phyloP scores from a whole-genome alignment of 2,888 invertebrate species.

The Melipona beecheii region DNA sequence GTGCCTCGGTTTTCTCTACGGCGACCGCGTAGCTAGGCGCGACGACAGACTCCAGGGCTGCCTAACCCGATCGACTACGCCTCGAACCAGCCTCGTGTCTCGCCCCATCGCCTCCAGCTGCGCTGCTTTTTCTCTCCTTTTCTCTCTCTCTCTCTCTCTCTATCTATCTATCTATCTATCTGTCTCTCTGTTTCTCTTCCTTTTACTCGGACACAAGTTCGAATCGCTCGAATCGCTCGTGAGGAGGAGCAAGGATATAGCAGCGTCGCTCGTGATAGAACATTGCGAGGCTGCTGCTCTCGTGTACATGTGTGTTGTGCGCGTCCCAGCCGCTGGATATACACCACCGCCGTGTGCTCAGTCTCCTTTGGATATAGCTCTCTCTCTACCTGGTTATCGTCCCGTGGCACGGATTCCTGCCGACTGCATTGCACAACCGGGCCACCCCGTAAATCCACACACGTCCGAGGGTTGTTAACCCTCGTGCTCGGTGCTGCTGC shows the following conservation, averaged over 20 bases:
- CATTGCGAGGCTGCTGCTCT: slow-evolving; percentile 2
- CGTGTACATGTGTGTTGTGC: slow-evolving; percentile 42
- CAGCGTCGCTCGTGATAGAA: slow-evolving; percentile 7
- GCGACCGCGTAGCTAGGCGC: too few species aligned
- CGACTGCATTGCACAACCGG: slow-evolving; percentile 16
- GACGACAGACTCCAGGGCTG: too few species aligned
- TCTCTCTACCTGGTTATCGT: background rate
- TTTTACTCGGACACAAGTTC: too few species aligned
- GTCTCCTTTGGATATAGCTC: slow-evolving; percentile 50
- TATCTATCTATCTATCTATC: too few species aligned
- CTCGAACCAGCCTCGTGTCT: background rate
- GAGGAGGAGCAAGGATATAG: too few species aligned
- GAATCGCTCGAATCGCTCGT: too few species aligned
- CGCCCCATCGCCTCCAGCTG: background rate
- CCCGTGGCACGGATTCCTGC: slow-evolving; percentile 21
- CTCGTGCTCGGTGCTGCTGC: too few species aligned
- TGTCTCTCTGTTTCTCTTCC: too few species aligned
- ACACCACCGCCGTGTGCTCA: background rate
- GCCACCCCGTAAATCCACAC: too few species aligned
- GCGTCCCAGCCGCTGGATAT: slow-evolving; percentile 46
- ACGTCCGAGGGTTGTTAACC: too few species aligned
- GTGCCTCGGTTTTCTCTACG: background rate
- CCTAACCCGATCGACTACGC: background rate
- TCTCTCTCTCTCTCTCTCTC: too few species aligned
- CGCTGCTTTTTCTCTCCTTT: too few species aligned